Evolutionary conservation across 1,140 invertebrate species (phyloP).

Genomic region (Arion vulgaris): DNA sequence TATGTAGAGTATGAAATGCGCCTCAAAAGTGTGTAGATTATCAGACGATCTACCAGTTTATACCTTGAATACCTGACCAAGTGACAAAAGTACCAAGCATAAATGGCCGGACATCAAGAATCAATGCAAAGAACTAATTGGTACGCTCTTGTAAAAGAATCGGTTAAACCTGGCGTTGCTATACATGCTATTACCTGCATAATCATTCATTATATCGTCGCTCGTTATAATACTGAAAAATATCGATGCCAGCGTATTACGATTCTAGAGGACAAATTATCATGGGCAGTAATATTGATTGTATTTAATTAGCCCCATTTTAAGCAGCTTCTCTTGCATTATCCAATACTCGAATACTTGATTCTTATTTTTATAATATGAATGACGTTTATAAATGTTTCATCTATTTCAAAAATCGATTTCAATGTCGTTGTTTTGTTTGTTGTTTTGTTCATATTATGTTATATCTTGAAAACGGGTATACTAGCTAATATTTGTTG

Average conservation of each 20-base stretch:
- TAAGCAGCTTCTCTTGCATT: not conserved
- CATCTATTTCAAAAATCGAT: not conserved
- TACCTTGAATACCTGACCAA: no score
- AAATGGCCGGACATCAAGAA: not conserved
- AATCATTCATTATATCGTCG: not conserved
- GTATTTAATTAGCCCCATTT: not conserved
- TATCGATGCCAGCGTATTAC: not conserved
- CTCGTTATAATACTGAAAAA: not conserved
- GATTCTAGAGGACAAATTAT: not conserved
- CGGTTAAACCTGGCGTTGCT: not conserved
- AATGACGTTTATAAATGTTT: not conserved
- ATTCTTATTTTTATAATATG: not conserved
- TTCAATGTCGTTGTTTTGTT: not conserved
- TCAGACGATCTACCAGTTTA: not conserved
- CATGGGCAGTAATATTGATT: not conserved
- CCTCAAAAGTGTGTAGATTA: not conserved
- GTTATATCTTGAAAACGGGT: constrained; percentile 4
- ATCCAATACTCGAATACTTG: not conserved
- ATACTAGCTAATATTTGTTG: not conserved
- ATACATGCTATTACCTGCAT: not conserved
- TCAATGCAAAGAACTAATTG: not conserved
- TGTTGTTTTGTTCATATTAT: not conserved
- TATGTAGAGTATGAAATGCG: not conserved
- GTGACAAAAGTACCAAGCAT: not conserved
- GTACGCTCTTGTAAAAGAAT: not conserved